A percentile compares a stretch with the other conserved stretches of the same genome.
phyloP scores from a whole-genome alignment of 2,888 invertebrate genomes.

The Parochlus steinenii region DNA sequence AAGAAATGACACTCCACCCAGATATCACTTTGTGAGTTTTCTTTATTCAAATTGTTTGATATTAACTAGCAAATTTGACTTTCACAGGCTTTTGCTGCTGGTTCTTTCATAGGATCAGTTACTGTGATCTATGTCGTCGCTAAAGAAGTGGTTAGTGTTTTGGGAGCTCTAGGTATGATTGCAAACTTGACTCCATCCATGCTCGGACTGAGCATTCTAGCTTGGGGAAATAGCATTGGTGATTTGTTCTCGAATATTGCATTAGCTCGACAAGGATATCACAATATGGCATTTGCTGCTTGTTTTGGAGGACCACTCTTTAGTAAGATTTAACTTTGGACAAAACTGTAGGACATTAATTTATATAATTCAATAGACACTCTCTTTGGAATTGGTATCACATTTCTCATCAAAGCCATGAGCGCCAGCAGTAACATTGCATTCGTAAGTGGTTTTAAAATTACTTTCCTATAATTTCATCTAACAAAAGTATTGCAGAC shows the following conservation, averaged over 20 bases:
- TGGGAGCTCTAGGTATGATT: constrained; percentile 40
- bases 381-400: constrained; percentile 30
- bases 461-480: background rate
- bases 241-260: constrained; percentile 37
- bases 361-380: constrained; percentile 18
- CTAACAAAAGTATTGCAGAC: constrained; percentile 17
- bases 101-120: constrained; percentile 23
- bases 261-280: constrained; percentile 42
- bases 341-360: background rate
- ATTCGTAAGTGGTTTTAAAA: constrained; percentile 3
- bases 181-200: constrained; percentile 39
- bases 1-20: constrained; percentile 18
- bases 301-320: constrained; percentile 53
- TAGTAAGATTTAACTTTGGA: constrained; percentile 38
- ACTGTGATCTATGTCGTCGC: constrained; percentile 42
- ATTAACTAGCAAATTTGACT: background rate
- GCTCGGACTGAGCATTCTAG: constrained; percentile 43
- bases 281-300: constrained; percentile 47
- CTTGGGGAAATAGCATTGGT: constrained; percentile 45
- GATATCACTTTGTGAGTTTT: constrained; percentile 19
- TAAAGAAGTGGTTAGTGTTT: constrained; percentile 38
- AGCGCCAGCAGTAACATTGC: constrained; percentile 16
- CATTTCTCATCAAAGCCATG: constrained; percentile 22
- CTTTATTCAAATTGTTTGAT: background rate
- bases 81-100: constrained; percentile 17